Evolutionary conservation across 2,113 vertebrate genomes (phyloP).

Genomic region (Miniopterus natalensis): DNA sequence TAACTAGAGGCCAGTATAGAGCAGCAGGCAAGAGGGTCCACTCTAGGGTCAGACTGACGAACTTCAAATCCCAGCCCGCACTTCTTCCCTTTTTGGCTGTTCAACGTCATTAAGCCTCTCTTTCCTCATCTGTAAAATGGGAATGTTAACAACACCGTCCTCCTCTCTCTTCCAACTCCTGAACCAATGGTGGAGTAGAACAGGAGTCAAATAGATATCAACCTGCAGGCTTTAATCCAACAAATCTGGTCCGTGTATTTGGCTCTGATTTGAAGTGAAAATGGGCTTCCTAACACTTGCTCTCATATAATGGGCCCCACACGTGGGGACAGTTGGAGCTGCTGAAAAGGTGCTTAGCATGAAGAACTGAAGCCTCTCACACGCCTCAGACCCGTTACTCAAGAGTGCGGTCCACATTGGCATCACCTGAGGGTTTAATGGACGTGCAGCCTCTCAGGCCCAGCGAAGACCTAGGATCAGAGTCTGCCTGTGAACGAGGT

Average conservation of each 20-base stretch:
- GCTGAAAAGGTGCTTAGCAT: neutral
- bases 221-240: neutral
- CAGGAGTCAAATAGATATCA: neutral
- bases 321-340: neutral
- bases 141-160: neutral
- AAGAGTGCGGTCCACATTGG: neutral
- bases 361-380: neutral
- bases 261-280: neutral
- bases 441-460: neutral
- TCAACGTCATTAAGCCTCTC: neutral
- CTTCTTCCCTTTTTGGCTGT: neutral
- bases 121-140: neutral
- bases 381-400: neutral
- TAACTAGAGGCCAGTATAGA: neutral
- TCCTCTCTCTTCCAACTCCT: neutral
- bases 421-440: neutral
- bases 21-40: neutral
- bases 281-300: neutral
- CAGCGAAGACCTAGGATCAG: neutral
- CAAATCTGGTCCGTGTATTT: neutral
- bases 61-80: neutral
- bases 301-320: neutral
- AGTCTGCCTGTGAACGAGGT: neutral
- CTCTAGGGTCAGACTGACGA: neutral
- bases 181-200: neutral